phyloP scores from a whole-genome alignment of 2,113 vertebrate species.

The Nesogale talazaci region DNA sequence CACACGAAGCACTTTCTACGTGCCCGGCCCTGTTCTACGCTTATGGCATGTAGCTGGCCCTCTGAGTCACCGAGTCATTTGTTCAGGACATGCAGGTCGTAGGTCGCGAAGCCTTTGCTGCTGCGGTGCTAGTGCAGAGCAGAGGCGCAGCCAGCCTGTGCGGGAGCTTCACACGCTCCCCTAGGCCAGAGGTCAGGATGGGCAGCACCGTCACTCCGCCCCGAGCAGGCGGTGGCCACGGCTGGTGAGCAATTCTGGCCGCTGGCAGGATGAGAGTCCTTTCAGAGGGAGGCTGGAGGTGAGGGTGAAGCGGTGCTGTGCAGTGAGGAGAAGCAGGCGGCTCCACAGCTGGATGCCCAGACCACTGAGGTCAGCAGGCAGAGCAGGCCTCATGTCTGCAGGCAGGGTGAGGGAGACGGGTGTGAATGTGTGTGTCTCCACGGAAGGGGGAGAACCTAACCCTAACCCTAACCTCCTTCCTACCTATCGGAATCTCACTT shows the following conservation, averaged over 20 bases:
- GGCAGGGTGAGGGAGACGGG: no score
- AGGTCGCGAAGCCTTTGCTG: not conserved
- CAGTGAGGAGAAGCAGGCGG: not conserved
- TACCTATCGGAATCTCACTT: not conserved
- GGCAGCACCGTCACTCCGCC: not conserved
- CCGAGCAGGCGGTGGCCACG: not conserved
- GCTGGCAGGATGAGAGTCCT: not conserved
- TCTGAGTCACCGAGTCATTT: not conserved
- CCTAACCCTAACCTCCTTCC: not conserved
- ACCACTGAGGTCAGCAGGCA: not conserved
- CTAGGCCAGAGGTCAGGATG: not conserved
- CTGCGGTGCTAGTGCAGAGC: not conserved
- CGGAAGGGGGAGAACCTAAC: not conserved
- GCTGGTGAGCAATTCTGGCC: not conserved
- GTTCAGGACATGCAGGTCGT: not conserved
- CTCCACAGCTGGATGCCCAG: not conserved
- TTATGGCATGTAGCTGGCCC: not conserved
- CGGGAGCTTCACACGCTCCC: not conserved
- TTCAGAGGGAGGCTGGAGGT: not conserved
- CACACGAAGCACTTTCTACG: not conserved
- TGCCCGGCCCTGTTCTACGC: not conserved
- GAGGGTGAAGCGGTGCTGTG: not conserved
- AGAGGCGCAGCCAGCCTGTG: not conserved
- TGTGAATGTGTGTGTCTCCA: no score
- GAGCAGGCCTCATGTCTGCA: not conserved